Evolutionary conservation across 2,797 vertebrate species (phyloP), one percentile per base, ranked within the genome.

Genomic region (Sebastes hubbsi): DNA sequence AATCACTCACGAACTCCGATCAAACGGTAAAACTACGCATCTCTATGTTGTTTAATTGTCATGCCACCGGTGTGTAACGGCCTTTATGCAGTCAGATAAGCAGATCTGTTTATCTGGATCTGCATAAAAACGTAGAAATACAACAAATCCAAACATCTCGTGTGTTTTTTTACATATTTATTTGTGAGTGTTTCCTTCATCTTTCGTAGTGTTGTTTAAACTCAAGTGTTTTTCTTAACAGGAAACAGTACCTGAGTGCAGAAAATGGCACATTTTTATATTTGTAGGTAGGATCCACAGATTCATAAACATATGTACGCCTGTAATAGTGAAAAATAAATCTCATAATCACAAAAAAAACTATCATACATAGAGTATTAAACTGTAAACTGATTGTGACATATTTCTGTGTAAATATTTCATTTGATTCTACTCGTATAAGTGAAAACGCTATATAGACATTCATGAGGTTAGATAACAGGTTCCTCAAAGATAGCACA

Each of bases 161-260:
- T 62, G 32, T 3, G 63, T 59, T 91, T 91, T 91, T 52, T 89
- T 85, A 82, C 71, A 32, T 34, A 70, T 94, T 95, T 95, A 92
- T 94, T 94, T 55, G 72, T 80, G 66, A 83, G 30, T 54, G 82
- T 86, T 88, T 91, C 75, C 87, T 83, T 93, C 46, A 83, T 87
- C 54, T 75, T 77, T 61, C 8, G 3, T 73, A 72, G 62, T 75
- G 64, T 78, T 66, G 30, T 60, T 83, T 30, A 49, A 81, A 67
- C 80, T 80, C 42, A 77, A 82, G 63, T 77, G 42, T 82, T 86
- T 80, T 55, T 78, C 52, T 74, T 60, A 82, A 87, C 77, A 82
- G 80, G 66, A 84, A 90, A 89, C 75, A 36, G 75, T 81, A 91
- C 92, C 91, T 91, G 89, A 93, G 92, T 86, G 87, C 88, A 84